Conservation (phyloP, 2,113 vertebrate species). For the Barbus barbus region DNA sequence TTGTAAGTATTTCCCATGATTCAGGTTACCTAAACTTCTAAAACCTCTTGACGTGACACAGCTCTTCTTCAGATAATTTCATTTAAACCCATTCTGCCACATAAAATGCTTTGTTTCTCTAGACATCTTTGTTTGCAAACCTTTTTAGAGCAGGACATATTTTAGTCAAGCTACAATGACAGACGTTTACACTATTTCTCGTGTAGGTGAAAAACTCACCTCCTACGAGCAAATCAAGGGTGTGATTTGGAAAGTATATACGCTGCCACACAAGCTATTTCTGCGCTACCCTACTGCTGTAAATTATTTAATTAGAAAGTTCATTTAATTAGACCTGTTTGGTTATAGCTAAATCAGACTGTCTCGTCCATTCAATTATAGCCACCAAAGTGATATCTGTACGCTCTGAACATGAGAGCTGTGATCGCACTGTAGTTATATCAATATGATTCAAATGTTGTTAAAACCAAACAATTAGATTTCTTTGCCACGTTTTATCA, state of each 20-base stretch:
- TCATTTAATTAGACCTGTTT: conserved; percentile 31
- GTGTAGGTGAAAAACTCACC: conserved; percentile 14
- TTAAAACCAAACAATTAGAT: neutral
- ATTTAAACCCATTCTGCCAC: neutral
- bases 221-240: neutral
- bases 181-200: conserved; percentile 10
- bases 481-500: neutral
- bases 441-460: neutral
- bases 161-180: conserved; percentile 5
- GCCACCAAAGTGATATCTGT: neutral
- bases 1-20: neutral
- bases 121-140: conserved; percentile 18
- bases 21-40: neutral
- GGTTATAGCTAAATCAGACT: conserved; percentile 7
- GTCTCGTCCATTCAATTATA: conserved; percentile 28
- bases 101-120: neutral
- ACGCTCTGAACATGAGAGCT: neutral
- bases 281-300: neutral
- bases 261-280: neutral
- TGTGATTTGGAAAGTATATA: conserved; percentile 26
- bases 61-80: neutral
- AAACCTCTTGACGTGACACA: neutral
- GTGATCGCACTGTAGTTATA: neutral
- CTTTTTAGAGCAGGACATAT: neutral
- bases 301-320: conserved; percentile 14